Base-by-base conservation (phyloP, 64 coral and sea anemone genomes). In the Acropora tenuis region DNA sequence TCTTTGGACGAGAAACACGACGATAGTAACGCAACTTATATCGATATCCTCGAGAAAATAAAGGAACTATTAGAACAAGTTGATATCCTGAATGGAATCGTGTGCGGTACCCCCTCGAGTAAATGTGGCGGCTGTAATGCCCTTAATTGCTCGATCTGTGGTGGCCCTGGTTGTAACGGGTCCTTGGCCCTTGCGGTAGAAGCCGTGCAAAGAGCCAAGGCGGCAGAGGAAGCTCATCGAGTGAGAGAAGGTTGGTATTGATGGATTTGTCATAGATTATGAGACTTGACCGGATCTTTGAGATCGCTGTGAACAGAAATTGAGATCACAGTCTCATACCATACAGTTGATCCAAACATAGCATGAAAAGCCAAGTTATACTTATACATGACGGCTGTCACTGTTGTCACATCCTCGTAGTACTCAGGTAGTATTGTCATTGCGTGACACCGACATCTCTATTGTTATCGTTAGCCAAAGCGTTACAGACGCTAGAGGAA, bases 81-180 rank as follows among this genome's bases (percentile, higher is more conserved):
- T 1, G 88, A 91, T 4, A 77, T 52, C 77, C 77, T 97, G 10
- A 97, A 92, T 41, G 95, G 80, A 17, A 81, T 97, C 30, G 58
- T 97, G 3, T 97, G 95, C 82, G 95, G 95, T 47, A 72, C 76
- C 44, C 95, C 95, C 61, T 78, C 80, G 44, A 86, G 90, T 58
- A 86, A 88, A 71, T 97, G 95, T 88, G 95, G 95, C 4, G 87
- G 88, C 12, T 97, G 95, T 63, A 81, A 77, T 57, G 92, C 75
- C 4, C 76, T 67, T 49, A 89, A 91, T 16, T 97, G 95, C 74
- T 83, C 90, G 15, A 78, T 76, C 18, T 97, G 95, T 88, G 95
- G 95, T 57, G 95, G 95, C 2, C 95, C 88, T 3, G 95, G 92
- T 3, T 97, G 95, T 88, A 88, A 87, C 77, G 95, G 95, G 19